Evolutionary conservation across 2,888 invertebrate genomes (phyloP).

Genomic region (Microctonus brassicae): DNA sequence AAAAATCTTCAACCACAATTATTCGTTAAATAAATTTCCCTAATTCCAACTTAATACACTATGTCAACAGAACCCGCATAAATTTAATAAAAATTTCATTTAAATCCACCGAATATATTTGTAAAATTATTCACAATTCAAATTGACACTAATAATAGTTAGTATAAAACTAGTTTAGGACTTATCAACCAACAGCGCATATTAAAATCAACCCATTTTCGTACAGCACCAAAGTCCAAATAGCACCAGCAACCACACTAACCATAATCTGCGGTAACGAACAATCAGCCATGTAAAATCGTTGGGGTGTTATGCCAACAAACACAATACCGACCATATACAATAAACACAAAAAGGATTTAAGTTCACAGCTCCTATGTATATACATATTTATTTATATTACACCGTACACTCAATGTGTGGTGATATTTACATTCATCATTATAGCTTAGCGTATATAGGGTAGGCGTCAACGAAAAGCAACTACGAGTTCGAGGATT

Average conservation of each 20-base stretch:
- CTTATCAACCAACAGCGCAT: background rate
- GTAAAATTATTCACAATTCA: background rate
- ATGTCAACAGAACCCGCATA: background rate
- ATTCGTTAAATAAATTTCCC: background rate
- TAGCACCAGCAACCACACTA: background rate
- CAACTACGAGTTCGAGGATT: background rate
- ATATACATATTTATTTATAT: too few species aligned
- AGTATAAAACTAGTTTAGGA: background rate
- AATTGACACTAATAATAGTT: background rate
- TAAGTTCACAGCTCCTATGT: slow-evolving; percentile 19
- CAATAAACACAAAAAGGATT: background rate
- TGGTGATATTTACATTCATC: slow-evolving; percentile 46
- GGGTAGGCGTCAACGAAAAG: background rate
- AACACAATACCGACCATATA: background rate
- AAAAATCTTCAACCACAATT: background rate
- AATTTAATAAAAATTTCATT: background rate
- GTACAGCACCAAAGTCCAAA: background rate
- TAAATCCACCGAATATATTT: background rate
- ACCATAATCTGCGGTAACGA: background rate
- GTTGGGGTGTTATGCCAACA: background rate
- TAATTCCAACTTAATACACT: background rate
- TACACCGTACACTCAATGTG: slow-evolving; percentile 29
- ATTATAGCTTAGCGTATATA: slow-evolving; percentile 35
- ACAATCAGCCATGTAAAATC: background rate
- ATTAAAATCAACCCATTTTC: background rate